These are phyloP conservation scores for Ophion slaviceki DNA, from an alignment of 2,888 invertebrate genomes.

Conservation along the genomic window DNA sequence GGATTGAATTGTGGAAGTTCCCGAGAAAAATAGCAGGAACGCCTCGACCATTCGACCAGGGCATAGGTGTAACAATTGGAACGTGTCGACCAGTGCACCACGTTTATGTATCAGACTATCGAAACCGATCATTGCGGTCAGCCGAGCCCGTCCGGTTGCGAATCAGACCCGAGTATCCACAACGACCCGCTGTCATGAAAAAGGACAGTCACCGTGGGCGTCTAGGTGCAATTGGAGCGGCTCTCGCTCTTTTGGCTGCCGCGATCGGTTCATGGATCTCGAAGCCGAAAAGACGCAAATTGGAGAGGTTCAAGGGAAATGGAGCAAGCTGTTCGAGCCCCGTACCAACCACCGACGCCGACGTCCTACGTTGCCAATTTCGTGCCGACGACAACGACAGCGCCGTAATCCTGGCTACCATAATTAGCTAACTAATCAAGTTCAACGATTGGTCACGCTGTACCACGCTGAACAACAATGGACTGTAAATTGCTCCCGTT, in stretches of 20 bases:
- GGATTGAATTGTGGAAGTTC: constrained; percentile 87
- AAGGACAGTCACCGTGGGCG: constrained; percentile 92
- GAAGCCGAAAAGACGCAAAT: constrained; percentile 95
- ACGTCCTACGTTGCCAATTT: no score
- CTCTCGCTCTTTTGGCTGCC: constrained; percentile 90
- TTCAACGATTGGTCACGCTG: no score
- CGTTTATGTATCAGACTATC: constrained; percentile 91
- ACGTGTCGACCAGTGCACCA: constrained; percentile 92
- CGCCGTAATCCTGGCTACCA: no score
- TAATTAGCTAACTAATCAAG: no score
- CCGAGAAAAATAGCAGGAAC: constrained; percentile 91
- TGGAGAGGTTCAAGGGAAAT: constrained; percentile 92
- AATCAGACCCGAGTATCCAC: constrained; percentile 94
- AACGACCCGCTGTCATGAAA: constrained; percentile 93
- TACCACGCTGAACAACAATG: no score
- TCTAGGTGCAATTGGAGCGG: constrained; percentile 89
- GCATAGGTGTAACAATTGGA: constrained; percentile 97
- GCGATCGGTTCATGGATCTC: constrained; percentile 94
- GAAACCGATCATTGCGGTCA: constrained; percentile 92
- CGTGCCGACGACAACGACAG: no score
- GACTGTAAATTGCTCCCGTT: no score
- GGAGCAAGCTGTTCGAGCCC: no score
- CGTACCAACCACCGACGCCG: no score
- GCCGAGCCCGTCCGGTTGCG: constrained; percentile 96
- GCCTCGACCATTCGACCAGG: constrained; percentile 91